Percentiles rank a stretch among this genome's conserved stretches.
Evolutionary conservation across 2,113 vertebrate species (phyloP).

Genomic region (Pitta sordida): DNA sequence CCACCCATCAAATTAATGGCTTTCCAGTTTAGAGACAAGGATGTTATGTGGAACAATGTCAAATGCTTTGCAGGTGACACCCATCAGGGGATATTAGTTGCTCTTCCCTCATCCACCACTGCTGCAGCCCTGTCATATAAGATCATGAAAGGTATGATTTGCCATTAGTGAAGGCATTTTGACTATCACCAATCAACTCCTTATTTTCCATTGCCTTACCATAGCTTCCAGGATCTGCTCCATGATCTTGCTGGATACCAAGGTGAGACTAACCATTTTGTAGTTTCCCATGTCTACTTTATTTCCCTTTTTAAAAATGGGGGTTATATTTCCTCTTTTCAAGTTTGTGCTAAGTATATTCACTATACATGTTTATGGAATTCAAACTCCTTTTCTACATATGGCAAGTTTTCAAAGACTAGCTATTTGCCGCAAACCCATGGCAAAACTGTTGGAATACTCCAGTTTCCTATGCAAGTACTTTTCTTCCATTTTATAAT

Average conservation of each 20-base stretch:
- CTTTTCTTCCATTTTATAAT: neutral
- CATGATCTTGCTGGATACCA: neutral
- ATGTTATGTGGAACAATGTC: fast-evolving
- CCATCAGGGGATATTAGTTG: neutral
- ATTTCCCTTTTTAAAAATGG: neutral
- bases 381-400: neutral
- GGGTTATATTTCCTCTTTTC: neutral
- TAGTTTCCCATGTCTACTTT: neutral
- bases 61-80: neutral
- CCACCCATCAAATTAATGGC: neutral
- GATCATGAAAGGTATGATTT: neutral
- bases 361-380: neutral
- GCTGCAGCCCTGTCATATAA: neutral
- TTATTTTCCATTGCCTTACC: neutral
- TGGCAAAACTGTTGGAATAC: neutral
- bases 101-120: neutral
- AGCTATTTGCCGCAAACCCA: neutral
- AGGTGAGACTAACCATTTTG: neutral
- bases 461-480: neutral
- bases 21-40: neutral
- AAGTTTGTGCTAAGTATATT: neutral
- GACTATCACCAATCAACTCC: neutral
- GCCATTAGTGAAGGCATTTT: neutral
- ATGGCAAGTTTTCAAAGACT: neutral
- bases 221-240: neutral